These are phyloP conservation scores for Struthio camelus DNA, from an alignment of 2,113 vertebrate genomes.

Conservation along the genomic window DNA sequence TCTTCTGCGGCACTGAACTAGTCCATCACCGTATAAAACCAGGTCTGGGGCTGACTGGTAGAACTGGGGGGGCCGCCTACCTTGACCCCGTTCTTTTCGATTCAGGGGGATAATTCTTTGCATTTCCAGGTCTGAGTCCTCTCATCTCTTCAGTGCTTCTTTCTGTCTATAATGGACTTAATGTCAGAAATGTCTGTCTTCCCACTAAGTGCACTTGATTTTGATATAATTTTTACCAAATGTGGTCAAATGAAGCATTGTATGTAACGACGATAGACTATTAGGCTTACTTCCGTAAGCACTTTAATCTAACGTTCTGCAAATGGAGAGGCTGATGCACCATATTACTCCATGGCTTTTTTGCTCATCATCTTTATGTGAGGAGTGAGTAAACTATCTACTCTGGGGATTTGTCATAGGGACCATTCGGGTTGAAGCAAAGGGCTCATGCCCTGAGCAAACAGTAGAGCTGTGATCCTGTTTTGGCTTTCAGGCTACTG, in stretches of 20 bases:
- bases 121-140: neutral
- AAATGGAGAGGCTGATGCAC: neutral
- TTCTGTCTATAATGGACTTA: neutral
- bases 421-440: neutral
- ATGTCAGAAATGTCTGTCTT: neutral
- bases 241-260: neutral
- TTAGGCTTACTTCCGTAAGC: neutral
- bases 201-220: neutral
- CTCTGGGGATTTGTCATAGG: neutral
- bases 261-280: neutral
- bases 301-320: neutral
- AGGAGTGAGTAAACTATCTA: neutral
- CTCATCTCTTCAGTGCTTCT: neutral
- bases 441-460: neutral
- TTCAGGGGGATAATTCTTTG: neutral
- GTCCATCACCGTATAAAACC: neutral
- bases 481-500: slow-evolving; percentile 37
- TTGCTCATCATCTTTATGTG: neutral
- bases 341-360: neutral
- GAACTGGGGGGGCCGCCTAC: fast-evolving
- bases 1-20: neutral
- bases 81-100: neutral
- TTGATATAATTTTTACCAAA: neutral
- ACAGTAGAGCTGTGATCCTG: neutral
- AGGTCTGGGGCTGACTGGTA: neutral